These are phyloP conservation scores for Drosophila seguyi DNA, from an alignment of 1,140 invertebrate species.

Conservation along the genomic window DNA sequence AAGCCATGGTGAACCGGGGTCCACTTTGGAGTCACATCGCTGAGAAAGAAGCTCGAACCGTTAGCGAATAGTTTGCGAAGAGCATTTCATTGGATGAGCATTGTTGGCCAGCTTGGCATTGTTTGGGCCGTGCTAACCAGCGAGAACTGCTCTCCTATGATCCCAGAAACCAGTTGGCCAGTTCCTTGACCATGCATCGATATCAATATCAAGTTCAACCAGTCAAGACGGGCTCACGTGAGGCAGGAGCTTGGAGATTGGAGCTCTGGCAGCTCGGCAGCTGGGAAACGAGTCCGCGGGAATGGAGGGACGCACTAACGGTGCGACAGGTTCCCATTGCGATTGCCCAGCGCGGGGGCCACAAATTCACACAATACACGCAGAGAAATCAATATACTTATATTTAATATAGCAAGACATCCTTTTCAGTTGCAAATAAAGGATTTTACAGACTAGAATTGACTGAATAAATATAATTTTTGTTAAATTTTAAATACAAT, in stretches of 20 bases:
- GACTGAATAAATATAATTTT: not conserved
- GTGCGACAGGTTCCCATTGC: constrained; percentile 66
- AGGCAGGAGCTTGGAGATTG: constrained; percentile 1
- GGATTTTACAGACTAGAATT: not conserved
- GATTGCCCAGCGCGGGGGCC: constrained; percentile 56
- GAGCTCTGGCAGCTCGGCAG: constrained; percentile 6
- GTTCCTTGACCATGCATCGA: constrained; percentile 66
- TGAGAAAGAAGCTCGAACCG: constrained; percentile 52
- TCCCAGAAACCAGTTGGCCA: constrained; percentile 64
- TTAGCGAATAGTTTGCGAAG: constrained; percentile 26
- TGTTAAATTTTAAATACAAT: not conserved
- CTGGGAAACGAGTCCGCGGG: constrained; percentile 26
- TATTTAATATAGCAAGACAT: not conserved
- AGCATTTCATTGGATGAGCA: constrained; percentile 54
- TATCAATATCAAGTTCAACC: constrained; percentile 83
- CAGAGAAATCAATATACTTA: not conserved
- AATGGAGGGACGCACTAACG: constrained; percentile 55
- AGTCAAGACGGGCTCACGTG: constrained; percentile 55
- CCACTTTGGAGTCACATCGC: constrained; percentile 19
- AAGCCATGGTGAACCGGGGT: constrained; percentile 47
- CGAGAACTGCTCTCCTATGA: constrained; percentile 31
- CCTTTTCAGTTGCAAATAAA: not conserved
- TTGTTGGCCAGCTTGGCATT: constrained; percentile 48
- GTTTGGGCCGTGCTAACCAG: constrained; percentile 41
- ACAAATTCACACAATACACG: constrained; percentile 10